Base-by-base conservation (phyloP, 1,140 invertebrate species). In the Aethina tumida region DNA sequence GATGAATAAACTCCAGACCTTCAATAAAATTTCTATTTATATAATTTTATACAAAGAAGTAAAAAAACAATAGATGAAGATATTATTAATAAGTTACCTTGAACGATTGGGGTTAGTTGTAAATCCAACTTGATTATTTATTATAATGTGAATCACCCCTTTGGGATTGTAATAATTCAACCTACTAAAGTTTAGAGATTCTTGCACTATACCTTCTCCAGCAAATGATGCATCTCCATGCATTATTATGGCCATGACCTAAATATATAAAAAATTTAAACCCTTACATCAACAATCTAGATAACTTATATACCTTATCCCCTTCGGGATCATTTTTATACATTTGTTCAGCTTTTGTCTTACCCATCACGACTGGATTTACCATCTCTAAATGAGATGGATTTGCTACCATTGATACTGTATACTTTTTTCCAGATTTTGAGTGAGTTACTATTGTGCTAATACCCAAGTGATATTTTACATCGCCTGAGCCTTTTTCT, bases 21-120 rank as follows among this genome's bases (percentile, higher is more conserved):
- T n/a, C n/a, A n/a, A n/a, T n/a, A n/a, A n/a, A n/a, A n/a, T n/a
- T n/a, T n/a, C n/a, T n/a, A n/a, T n/a, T n/a, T n/a, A n/a, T n/a
- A n/a, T n/a, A n/a, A n/a, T n/a, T n/a, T n/a, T n/a, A n/a, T n/a
- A n/a, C n/a, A n/a, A n/a, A n/a, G n/a, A n/a, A n/a, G n/a, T n/a
- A n/a, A n/a, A n/a, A n/a, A n/a, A n/a, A n/a, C n/a, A n/a, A n/a
- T n/a, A n/a, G n/a, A n/a, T n/a, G n/a, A n/a, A n/a, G n/a, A n/a
- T n/a, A n/a, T n/a, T n/a, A n/a, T n/a, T n/a, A n/a, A n/a, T n/a
- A n/a, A n/a, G n/a, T n/a, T n/a, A n/a, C n/a, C n/a, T n/a, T n/a
- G n/a, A n/a, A n/a, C n/a, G n/a, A n/a, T n/a, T n/a, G n/a, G 92
- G 90, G 64, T 92, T 88, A 14, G 92, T 94, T n/a, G 91, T 96